Percentiles rank a stretch among this genome's conserved stretches.
These are phyloP conservation scores for Microplitis deprimator DNA, from an alignment of 2,888 invertebrate genomes.

Conservation along the genomic window DNA sequence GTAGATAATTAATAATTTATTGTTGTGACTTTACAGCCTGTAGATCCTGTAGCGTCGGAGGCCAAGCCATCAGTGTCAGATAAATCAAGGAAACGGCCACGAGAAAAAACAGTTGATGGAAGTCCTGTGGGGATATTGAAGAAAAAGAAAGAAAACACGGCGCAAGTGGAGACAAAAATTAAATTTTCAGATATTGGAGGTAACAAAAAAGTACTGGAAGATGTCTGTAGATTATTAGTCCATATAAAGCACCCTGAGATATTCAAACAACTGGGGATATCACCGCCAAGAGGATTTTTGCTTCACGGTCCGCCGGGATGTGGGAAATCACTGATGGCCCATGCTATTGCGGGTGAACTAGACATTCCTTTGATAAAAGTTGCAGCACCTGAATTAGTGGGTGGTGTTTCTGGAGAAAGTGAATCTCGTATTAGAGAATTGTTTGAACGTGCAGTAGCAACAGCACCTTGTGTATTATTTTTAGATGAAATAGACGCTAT, in stretches of 20 bases:
- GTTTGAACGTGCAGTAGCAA: slow-evolving; percentile 85
- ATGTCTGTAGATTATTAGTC: slow-evolving; percentile 82
- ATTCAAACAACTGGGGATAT: slow-evolving; percentile 86
- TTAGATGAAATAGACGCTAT: slow-evolving; percentile 99
- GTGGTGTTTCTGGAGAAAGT: slow-evolving; percentile 95
- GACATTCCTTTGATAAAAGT: slow-evolving; percentile 88
- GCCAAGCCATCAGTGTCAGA: slow-evolving; percentile 9
- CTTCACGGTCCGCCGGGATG: slow-evolving; percentile 97
- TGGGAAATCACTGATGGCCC: slow-evolving; percentile 88
- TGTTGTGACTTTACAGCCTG: slow-evolving; percentile 3
- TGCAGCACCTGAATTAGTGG: slow-evolving; percentile 92
- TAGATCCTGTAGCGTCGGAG: background rate
- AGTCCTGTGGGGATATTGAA: slow-evolving; percentile 41
- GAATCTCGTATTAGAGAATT: slow-evolving; percentile 93
- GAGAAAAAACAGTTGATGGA: slow-evolving; percentile 68
- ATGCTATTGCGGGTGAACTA: slow-evolving; percentile 89
- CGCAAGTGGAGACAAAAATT: slow-evolving; percentile 71
- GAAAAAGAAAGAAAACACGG: slow-evolving; percentile 62
- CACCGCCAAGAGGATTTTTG: slow-evolving; percentile 91
- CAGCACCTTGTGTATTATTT: slow-evolving; percentile 89
- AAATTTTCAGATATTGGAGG: slow-evolving; percentile 88
- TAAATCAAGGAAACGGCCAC: slow-evolving; percentile 24
- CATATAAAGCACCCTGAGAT: slow-evolving; percentile 93
- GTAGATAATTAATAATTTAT: background rate
- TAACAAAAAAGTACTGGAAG: slow-evolving; percentile 80